phyloP scores from a whole-genome alignment of 2,797 vertebrate genomes.

The Aplochiton taeniatus region DNA sequence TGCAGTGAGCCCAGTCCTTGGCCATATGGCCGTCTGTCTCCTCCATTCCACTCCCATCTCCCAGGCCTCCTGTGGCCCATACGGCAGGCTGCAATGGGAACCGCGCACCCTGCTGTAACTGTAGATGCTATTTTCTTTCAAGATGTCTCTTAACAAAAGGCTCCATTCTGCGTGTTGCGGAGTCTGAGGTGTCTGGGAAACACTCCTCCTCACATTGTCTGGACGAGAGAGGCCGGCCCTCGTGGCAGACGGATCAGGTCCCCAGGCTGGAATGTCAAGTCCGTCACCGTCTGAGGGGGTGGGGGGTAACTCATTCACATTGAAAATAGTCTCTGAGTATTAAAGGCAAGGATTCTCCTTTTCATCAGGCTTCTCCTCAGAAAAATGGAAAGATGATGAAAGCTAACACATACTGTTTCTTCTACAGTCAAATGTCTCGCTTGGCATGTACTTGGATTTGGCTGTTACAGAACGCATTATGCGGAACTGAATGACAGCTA shows the following conservation, averaged over 20 bases:
- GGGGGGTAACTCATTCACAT: conserved; percentile 34
- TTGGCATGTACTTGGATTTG: conserved; percentile 4
- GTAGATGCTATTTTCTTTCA: conserved; percentile 45
- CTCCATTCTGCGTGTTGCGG: conserved; percentile 24
- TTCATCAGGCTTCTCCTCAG: conserved; percentile 47
- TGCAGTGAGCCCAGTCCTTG: conserved; percentile 12
- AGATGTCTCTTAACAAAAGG: conserved; percentile 44
- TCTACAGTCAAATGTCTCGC: background rate
- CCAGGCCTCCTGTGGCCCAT: conserved; percentile 32
- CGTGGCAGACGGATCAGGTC: conserved; percentile 49
- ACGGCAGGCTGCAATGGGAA: conserved; percentile 36
- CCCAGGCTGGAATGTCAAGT: conserved; percentile 51
- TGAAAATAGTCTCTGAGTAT: no score
- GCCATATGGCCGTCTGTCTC: conserved; percentile 32
- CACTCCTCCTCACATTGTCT: conserved; percentile 8
- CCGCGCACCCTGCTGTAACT: conserved; percentile 22
- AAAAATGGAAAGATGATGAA: conserved; percentile 39
- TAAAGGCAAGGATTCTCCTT: conserved; percentile 1
- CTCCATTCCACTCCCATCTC: conserved; percentile 11
- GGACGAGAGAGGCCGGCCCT: conserved; percentile 13
- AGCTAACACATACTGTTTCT: background rate
- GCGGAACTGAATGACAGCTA: conserved; percentile 9
- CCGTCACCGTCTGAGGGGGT: conserved; percentile 30
- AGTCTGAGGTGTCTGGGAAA: conserved; percentile 25
- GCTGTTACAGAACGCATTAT: conserved; percentile 28